Evolutionary conservation across 2,888 invertebrate genomes (phyloP).

Genomic region (Cryptosula pallasiana): DNA sequence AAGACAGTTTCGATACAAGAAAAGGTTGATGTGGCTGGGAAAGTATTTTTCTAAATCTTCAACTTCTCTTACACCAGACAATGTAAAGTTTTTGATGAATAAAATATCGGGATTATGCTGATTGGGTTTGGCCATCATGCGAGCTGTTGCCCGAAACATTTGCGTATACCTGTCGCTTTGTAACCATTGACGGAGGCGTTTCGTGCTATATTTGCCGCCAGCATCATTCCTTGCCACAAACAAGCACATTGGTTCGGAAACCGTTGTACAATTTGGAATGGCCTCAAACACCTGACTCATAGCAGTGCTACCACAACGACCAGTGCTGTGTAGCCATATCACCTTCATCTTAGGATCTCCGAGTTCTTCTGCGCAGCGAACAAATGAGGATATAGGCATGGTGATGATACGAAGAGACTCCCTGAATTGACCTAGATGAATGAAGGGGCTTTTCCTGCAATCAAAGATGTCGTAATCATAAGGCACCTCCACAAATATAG

Average conservation of each 20-base stretch:
- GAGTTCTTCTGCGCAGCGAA: conserved; percentile 41
- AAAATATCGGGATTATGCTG: conserved; percentile 29
- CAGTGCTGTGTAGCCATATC: conserved; percentile 38
- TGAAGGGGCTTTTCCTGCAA: conserved; percentile 30
- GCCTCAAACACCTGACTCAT: conserved; percentile 38
- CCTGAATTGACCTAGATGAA: conserved; percentile 39
- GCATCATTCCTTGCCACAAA: conserved; percentile 31
- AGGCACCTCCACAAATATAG: conserved; percentile 39
- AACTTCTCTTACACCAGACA: conserved; percentile 35
- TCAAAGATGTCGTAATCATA: conserved; percentile 34
- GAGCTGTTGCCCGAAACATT: conserved; percentile 37
- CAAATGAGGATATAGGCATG: conserved; percentile 43
- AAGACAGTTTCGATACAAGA: conserved; percentile 41
- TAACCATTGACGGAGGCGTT: conserved; percentile 34
- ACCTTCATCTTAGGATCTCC: conserved; percentile 41
- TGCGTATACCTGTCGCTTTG: conserved; percentile 38
- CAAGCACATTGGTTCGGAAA: conserved; percentile 34
- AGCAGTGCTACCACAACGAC: conserved; percentile 40
- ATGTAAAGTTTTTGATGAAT: conserved; percentile 10
- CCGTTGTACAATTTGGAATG: conserved; percentile 38
- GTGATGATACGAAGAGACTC: conserved; percentile 37
- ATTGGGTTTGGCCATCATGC: conserved; percentile 41
- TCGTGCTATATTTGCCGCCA: conserved; percentile 31
- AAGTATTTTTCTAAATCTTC: conserved; percentile 35
- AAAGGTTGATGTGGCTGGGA: conserved; percentile 38